Conservation (phyloP, 2,113 vertebrate genomes). For the Scopus umbretta region DNA sequence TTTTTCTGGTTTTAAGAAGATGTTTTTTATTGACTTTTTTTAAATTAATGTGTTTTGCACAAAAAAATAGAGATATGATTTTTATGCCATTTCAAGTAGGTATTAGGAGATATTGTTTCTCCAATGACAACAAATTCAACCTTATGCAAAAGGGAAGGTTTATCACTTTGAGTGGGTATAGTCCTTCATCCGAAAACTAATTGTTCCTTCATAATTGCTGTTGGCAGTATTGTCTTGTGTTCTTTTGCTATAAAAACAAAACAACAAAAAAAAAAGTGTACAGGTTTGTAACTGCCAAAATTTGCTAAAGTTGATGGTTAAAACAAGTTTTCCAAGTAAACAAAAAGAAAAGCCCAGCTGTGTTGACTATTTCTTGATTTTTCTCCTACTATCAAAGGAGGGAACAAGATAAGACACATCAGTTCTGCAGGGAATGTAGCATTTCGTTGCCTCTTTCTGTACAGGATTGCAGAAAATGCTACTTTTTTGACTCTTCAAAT, state of each 20-base stretch:
- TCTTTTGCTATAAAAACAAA: constrained; percentile 72
- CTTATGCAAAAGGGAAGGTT: constrained; percentile 74
- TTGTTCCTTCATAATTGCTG: constrained; percentile 70
- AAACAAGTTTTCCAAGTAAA: constrained; percentile 80
- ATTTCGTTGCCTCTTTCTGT: not conserved
- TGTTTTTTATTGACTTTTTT: constrained; percentile 63
- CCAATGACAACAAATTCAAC: constrained; percentile 43
- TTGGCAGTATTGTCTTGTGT: constrained; percentile 78
- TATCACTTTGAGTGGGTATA: constrained; percentile 44
- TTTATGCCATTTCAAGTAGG: constrained; percentile 59
- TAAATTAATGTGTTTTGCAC: constrained; percentile 62
- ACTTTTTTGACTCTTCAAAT: not conserved
- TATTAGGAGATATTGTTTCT: constrained; percentile 21
- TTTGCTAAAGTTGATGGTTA: constrained; percentile 81
- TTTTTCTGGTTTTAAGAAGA: constrained; percentile 56
- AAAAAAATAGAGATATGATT: constrained; percentile 43
- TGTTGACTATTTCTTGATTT: constrained; percentile 62
- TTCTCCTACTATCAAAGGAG: constrained; percentile 24
- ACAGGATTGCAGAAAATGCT: not conserved
- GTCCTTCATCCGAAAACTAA: constrained; percentile 41
- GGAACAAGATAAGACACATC: not conserved
- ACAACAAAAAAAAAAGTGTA: constrained; percentile 53
- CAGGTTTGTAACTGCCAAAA: constrained; percentile 82
- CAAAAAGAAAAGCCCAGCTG: constrained; percentile 55
- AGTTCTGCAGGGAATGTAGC: not conserved